Evolutionary conservation across 1,140 invertebrate species (phyloP).

Genomic region (Drosophila arawakana): DNA sequence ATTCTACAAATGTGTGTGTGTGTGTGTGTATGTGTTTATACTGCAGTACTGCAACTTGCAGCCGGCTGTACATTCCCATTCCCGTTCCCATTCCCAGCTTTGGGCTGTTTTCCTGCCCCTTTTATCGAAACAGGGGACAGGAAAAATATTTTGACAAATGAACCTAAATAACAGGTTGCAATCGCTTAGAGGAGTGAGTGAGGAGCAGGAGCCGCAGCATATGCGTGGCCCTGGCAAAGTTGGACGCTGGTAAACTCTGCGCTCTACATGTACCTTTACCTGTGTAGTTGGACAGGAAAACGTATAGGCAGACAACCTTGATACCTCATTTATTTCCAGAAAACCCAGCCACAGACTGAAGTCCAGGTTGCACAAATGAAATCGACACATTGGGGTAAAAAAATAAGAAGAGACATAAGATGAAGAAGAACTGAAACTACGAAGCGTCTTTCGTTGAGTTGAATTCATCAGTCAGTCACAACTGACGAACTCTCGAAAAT

Average conservation of each 20-base stretch:
- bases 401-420: slow-evolving; percentile 35
- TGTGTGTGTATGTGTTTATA: slow-evolving; percentile 7
- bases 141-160: slow-evolving; percentile 85
- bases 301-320: slow-evolving; percentile 82
- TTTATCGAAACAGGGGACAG: slow-evolving; percentile 68
- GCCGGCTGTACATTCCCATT: slow-evolving; percentile 32
- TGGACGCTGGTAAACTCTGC: slow-evolving; percentile 7
- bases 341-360: neutral
- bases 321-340: slow-evolving; percentile 84
- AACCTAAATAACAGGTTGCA: slow-evolving; percentile 85
- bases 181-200: slow-evolving; percentile 55
- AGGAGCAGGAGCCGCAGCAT: slow-evolving; percentile 24
- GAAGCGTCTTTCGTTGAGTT: slow-evolving; percentile 22
- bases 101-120: slow-evolving; percentile 50
- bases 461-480: slow-evolving; percentile 51
- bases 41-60: slow-evolving; percentile 55
- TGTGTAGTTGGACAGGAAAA: slow-evolving; percentile 64
- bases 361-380: slow-evolving; percentile 67
- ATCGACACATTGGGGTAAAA: slow-evolving; percentile 75
- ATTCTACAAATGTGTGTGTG: slow-evolving; percentile 7
- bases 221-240: slow-evolving; percentile 34
- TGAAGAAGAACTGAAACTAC: too few relatives aligned
- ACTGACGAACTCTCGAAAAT: slow-evolving; percentile 76
- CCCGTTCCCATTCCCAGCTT: slow-evolving; percentile 31
- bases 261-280: slow-evolving; percentile 15